These are phyloP conservation scores for Lophotriccus pileatus DNA, from an alignment of 2,797 vertebrate species.

Conservation along the genomic window DNA sequence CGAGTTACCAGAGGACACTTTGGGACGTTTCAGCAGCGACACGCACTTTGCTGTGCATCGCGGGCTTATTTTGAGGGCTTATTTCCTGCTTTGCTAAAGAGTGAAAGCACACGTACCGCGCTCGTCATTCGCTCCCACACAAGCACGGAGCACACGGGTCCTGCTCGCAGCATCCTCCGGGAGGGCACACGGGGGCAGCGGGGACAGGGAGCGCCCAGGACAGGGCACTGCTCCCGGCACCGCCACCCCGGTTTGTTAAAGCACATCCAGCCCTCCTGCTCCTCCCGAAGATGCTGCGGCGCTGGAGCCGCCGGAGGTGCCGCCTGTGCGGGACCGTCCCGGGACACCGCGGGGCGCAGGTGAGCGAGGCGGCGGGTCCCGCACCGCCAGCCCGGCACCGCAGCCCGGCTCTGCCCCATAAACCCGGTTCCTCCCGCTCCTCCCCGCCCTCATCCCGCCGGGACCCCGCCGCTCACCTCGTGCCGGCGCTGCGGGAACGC, in stretches of 20 bases:
- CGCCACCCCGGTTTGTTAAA: not conserved
- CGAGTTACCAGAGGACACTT: not conserved
- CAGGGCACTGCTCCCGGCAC: not conserved
- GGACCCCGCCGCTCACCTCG: not conserved
- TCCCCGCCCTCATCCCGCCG: not conserved
- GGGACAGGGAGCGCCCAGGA: not conserved
- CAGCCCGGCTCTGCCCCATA: not conserved
- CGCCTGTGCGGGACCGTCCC: not conserved
- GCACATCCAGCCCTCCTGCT: not conserved
- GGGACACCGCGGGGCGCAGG: not conserved
- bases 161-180: not conserved
- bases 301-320: not conserved
- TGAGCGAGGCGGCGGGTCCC: not conserved
- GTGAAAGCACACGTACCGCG: not conserved
- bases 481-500: not conserved
- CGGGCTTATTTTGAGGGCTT: not conserved
- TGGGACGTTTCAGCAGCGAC: not conserved
- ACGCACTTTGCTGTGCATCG: not conserved
- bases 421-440: too few species aligned
- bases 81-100: constrained; percentile 31
- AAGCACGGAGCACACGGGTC: not conserved
- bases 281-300: not conserved
- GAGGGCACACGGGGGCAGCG: not conserved
- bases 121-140: not conserved
- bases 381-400: not conserved